phyloP scores from a whole-genome alignment of 30 jellyfish, hydroid and myxozoan genomes.

The Aurelia aurita complex sp. Pacific region DNA sequence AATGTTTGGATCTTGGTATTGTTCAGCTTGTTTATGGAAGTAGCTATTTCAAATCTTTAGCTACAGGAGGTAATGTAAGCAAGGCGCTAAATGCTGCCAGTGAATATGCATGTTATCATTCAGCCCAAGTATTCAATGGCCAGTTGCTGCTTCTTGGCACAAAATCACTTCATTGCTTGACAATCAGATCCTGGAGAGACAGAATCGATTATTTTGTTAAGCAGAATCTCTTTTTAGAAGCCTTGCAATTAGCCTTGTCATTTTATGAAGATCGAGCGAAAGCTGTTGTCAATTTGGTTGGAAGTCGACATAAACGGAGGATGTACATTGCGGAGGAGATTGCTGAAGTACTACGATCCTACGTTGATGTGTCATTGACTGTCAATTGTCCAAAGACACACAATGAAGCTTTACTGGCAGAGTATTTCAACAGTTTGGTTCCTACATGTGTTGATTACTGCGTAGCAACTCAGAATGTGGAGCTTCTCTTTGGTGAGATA shows the following conservation, averaged over 20 bases:
- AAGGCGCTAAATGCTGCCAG: slow-evolving; percentile 96
- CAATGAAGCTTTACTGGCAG: slow-evolving; percentile 59
- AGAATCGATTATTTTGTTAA: slow-evolving; percentile 91
- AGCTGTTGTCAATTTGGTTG: slow-evolving; percentile 94
- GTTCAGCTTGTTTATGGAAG: slow-evolving; percentile 97
- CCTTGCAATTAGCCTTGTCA: slow-evolving; percentile 79
- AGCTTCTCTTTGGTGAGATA: slow-evolving; percentile 82
- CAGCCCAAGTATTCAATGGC: slow-evolving; percentile 94
- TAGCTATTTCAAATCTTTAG: slow-evolving; percentile 92
- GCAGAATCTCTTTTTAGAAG: slow-evolving; percentile 90
- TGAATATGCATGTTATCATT: slow-evolving; percentile 94
- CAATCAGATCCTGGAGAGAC: slow-evolving; percentile 93
- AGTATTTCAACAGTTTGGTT: slow-evolving; percentile 77
- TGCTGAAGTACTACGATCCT: slow-evolving; percentile 73
- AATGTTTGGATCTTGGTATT: slow-evolving; percentile 91
- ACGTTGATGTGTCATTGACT: slow-evolving; percentile 89
- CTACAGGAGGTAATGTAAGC: slow-evolving; percentile 99
- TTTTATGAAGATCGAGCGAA: slow-evolving; percentile 89
- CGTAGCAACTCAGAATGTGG: slow-evolving; percentile 67
- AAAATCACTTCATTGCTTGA: slow-evolving; percentile 90
- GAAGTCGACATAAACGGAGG: slow-evolving; percentile 62
- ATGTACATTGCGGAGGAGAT: slow-evolving; percentile 82
- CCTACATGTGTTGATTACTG: slow-evolving; percentile 90
- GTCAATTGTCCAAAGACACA: slow-evolving; percentile 96
- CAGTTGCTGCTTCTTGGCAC: slow-evolving; percentile 97